These are phyloP conservation scores for Drosophila athabasca DNA, from an alignment of 1,140 invertebrate genomes.

Conservation along the genomic window DNA sequence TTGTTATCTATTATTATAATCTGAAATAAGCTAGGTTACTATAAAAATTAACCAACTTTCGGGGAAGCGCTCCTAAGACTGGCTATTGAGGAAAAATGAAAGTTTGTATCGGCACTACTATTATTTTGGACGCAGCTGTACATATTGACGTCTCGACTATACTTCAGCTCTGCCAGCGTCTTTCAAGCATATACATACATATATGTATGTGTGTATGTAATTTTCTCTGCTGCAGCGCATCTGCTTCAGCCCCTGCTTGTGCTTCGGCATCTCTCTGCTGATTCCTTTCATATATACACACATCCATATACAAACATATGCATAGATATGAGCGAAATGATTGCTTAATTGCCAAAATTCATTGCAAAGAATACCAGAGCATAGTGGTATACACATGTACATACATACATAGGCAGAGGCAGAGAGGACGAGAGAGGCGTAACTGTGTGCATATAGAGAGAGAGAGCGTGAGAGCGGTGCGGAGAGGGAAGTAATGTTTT, in stretches of 20 bases:
- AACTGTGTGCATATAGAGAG: too few relatives aligned
- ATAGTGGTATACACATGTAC: neutral
- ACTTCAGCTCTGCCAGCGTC: slow-evolving; percentile 25
- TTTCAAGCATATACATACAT: neutral
- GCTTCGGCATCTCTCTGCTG: neutral
- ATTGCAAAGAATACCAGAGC: slow-evolving; percentile 36
- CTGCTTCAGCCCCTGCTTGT: neutral
- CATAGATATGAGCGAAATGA: slow-evolving; percentile 26
- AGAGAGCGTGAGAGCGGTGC: too few relatives aligned
- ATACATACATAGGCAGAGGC: too few relatives aligned
- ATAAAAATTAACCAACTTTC: too few relatives aligned
- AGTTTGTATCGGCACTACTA: too few relatives aligned
- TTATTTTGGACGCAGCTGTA: too few relatives aligned
- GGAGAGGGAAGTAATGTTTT: neutral
- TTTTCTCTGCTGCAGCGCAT: neutral
- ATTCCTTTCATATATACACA: neutral
- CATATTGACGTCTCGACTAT: neutral
- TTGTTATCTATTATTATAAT: too few relatives aligned
- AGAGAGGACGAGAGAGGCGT: neutral
- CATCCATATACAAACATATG: too few relatives aligned
- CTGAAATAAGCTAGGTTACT: too few relatives aligned
- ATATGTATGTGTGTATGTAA: neutral
- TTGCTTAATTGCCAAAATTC: slow-evolving; percentile 57
- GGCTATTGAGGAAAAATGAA: too few relatives aligned
- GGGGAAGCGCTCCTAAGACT: too few relatives aligned